These are phyloP conservation scores for Tigriopus japonicus DNA, from an alignment of 1,140 invertebrate genomes.

Conservation along the genomic window DNA sequence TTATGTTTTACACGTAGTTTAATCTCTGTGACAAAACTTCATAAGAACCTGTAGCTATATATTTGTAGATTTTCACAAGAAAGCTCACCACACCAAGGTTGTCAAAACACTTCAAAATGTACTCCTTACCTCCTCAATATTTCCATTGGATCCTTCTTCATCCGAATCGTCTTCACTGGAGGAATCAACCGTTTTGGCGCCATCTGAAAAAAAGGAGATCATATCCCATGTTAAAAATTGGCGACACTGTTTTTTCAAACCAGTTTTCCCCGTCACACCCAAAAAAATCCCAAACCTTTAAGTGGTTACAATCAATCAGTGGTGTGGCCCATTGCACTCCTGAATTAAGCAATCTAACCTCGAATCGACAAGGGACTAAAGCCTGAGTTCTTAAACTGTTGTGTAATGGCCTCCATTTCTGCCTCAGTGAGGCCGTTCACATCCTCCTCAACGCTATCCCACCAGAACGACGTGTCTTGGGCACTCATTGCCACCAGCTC, in stretches of 20 bases:
- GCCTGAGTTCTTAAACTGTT: background rate
- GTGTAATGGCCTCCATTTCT: background rate
- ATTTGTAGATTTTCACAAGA: too few relatives aligned
- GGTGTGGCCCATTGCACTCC: background rate
- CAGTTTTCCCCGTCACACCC: background rate
- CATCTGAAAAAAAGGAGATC: background rate
- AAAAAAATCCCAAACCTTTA: background rate
- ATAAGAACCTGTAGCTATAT: too few relatives aligned
- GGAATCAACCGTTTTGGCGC: slow-evolving; percentile 1
- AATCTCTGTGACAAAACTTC: too few relatives aligned
- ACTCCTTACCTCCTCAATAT: background rate
- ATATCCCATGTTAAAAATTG: background rate
- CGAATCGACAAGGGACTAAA: background rate
- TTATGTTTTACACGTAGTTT: too few relatives aligned
- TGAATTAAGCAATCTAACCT: background rate
- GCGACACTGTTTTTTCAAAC: background rate
- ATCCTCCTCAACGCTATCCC: background rate
- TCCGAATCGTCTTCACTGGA: slow-evolving; percentile 15
- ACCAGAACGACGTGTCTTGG: background rate
- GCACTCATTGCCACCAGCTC: slow-evolving; percentile 5
- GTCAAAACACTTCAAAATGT: too few relatives aligned
- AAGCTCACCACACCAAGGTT: too few relatives aligned
- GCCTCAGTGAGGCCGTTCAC: background rate
- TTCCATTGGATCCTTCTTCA: slow-evolving; percentile 5
- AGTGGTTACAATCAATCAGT: background rate